Evolutionary conservation across 2,113 vertebrate species (phyloP).

Genomic region (Antigone vipio): DNA sequence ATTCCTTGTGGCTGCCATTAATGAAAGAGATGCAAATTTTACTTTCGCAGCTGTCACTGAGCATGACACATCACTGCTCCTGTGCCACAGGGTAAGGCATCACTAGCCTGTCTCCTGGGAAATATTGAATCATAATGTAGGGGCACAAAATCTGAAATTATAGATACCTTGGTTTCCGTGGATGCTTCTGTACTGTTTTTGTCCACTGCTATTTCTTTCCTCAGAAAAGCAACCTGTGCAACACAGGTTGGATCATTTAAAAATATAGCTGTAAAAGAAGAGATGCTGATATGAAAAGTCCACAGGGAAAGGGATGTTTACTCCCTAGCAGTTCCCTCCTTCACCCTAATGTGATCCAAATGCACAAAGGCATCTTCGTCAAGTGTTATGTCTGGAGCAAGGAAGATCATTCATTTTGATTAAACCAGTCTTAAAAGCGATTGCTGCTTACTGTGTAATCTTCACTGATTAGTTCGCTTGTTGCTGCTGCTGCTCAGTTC

Average conservation of each 20-base stretch:
- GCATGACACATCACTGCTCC: neutral
- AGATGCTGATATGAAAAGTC: rapidly evolving
- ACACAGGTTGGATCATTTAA: neutral
- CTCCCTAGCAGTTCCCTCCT: neutral
- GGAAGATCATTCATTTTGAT: neutral
- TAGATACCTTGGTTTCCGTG: neutral
- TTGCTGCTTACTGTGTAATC: neutral
- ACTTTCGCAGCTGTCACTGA: neutral
- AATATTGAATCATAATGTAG: neutral
- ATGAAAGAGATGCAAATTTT: neutral
- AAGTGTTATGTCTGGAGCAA: neutral
- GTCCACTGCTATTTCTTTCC: neutral
- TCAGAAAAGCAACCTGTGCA: neutral
- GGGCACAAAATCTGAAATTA: neutral
- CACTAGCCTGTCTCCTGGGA: neutral
- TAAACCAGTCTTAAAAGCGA: neutral
- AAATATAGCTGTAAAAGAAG: neutral
- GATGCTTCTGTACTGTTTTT: neutral
- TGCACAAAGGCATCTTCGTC: neutral
- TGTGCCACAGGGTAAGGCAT: neutral
- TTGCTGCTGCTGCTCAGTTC: neutral
- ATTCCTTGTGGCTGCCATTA: neutral
- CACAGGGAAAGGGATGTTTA: neutral
- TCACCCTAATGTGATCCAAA: neutral
- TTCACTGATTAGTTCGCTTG: neutral